Evolutionary conservation across 2,797 vertebrate genomes (phyloP), one percentile per base, ranked within the genome.

Genomic region (Simalia tracyae): DNA sequence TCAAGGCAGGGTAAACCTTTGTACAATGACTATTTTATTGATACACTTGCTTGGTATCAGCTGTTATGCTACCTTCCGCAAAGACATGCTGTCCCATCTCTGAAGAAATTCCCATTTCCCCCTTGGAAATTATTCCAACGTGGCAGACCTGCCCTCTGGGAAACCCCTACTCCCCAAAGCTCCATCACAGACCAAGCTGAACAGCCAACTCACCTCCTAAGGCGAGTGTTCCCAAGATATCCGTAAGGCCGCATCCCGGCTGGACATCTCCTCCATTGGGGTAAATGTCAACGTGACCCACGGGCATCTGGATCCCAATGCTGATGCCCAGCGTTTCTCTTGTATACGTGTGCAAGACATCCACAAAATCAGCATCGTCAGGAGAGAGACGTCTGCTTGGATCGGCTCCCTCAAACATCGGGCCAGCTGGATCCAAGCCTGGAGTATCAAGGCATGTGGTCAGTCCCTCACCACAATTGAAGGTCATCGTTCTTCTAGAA

Each of bases 351-450:
- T 99, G 99, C 84, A 99, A 98, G 90, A 99, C 99, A 0, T 99
- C 99, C 84, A 99, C 99, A 89, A 99, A 99, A 94, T 98, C 98
- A 0, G 99, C 99, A 1, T 99, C 99, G 0, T 99, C 99, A 0
- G 99, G 98, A 9, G 99, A 99, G n/a, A 99, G 98, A 72, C 99
- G 98, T 81, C 93, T 98, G 92, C 98, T 87, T 9, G 98, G 97
- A 12, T 98, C 98, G 0, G 93, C 98, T 0, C 98, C 98, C 94
- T 99, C 99, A 94, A 99, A 99, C 99, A 99, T 98, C 0, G 99
- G 99, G 6, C 99, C 99, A 0, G 99, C 99, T 0, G 99, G 99
- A 95, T 99, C 99, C 93, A 99, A 95, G 72, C 99, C 99, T 99
- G 72, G 4, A 88, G 91, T 61, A 36, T 12, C 84, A 54, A 84